These are phyloP conservation scores for Trogon surrucura DNA, from an alignment of 2,113 vertebrate genomes.

Conservation along the genomic window DNA sequence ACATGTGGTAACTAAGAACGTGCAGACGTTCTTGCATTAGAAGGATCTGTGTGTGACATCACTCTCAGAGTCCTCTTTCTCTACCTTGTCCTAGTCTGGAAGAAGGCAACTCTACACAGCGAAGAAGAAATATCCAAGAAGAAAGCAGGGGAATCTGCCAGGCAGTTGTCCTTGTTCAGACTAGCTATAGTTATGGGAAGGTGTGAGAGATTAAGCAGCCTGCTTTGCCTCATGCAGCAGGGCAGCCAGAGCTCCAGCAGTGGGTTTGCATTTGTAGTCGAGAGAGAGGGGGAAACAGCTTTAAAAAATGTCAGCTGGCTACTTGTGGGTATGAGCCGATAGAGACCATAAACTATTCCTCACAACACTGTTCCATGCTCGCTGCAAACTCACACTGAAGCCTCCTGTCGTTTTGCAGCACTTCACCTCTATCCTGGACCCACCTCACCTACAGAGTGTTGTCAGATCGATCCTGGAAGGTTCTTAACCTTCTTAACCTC, in stretches of 20 bases:
- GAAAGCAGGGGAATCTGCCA: background rate
- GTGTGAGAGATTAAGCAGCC: background rate
- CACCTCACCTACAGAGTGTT: background rate
- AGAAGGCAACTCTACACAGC: background rate
- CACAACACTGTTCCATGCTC: background rate
- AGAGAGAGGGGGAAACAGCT: slow-evolving; percentile 26
- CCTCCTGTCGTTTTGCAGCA: background rate
- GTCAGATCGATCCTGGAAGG: background rate
- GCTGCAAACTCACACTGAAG: background rate
- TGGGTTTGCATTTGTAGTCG: background rate
- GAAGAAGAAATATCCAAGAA: background rate
- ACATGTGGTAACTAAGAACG: background rate
- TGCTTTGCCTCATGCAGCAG: background rate
- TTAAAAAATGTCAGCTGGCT: slow-evolving; percentile 14
- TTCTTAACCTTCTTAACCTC: background rate
- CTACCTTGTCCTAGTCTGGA: background rate
- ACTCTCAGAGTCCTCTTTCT: background rate
- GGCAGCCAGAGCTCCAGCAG: background rate
- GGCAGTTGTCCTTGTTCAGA: background rate
- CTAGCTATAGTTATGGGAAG: background rate
- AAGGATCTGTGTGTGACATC: background rate
- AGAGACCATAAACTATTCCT: background rate
- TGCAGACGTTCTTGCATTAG: background rate
- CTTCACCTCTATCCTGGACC: background rate
- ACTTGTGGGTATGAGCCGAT: background rate